phyloP scores from a whole-genome alignment of 2,888 invertebrate species.

The Arctia plantaginis region DNA sequence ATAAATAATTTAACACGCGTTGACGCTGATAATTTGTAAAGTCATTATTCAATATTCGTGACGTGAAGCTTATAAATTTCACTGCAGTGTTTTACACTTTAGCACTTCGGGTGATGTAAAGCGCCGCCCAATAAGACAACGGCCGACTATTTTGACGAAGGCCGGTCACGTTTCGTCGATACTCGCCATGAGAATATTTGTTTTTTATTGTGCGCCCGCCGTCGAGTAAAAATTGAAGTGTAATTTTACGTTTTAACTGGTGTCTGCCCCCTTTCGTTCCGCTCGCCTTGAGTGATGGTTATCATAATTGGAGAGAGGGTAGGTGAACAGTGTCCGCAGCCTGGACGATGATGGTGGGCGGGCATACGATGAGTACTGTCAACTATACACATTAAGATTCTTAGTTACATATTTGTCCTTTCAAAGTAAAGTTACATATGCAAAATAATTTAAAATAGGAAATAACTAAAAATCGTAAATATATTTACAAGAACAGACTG shows the following conservation, averaged over 20 bases:
- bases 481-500: conserved; percentile 22
- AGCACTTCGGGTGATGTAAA: conserved; percentile 81
- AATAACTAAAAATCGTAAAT: neutral
- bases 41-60: conserved; percentile 85
- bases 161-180: conserved; percentile 86
- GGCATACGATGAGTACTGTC: conserved; percentile 67
- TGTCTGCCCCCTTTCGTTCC: conserved; percentile 86
- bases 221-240: conserved; percentile 85
- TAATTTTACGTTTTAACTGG: conserved; percentile 86
- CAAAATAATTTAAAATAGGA: neutral
- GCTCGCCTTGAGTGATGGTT: conserved; percentile 86
- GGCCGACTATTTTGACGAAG: conserved; percentile 85
- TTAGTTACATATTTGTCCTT: conserved; percentile 15
- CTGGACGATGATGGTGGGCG: conserved; percentile 75
- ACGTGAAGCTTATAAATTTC: conserved; percentile 82
- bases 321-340: conserved; percentile 75
- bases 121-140: conserved; percentile 84
- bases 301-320: conserved; percentile 86
- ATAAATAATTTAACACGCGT: conserved; percentile 67
- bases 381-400: conserved; percentile 47
- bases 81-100: conserved; percentile 85
- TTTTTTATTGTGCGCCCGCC: conserved; percentile 84
- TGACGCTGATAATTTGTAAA: conserved; percentile 76
- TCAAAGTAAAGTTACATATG: conserved; percentile 26
- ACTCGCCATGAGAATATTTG: conserved; percentile 86